Percentiles rank a stretch among this genome's conserved stretches.
Conservation (phyloP, 2,113 vertebrate genomes). For the Syngnathoides biaculeatus region DNA sequence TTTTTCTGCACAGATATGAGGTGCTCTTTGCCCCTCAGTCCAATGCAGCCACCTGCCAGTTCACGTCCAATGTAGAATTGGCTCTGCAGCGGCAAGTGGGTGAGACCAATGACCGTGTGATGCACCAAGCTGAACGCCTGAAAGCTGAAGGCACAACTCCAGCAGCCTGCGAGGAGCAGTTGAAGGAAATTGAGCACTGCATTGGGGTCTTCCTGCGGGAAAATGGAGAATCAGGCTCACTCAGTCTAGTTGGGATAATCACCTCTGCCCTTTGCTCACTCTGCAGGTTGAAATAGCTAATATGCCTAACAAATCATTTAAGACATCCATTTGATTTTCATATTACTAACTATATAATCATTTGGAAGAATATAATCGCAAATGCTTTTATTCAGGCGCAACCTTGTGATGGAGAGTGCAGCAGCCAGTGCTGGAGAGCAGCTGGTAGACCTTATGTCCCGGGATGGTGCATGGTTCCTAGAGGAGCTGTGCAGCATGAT, state of each 20-base stretch:
- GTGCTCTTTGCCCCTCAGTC: constrained; percentile 87
- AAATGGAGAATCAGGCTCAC: constrained; percentile 86
- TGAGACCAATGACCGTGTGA: constrained; percentile 82
- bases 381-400: constrained; percentile 71
- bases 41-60: constrained; percentile 79
- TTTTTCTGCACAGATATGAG: constrained; percentile 79
- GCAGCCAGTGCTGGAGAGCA: constrained; percentile 93
- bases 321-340: not conserved
- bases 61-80: constrained; percentile 86
- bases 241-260: constrained; percentile 89
- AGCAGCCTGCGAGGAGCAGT: constrained; percentile 87
- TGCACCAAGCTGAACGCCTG: constrained; percentile 87
- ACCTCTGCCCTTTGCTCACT: constrained; percentile 89
- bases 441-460: constrained; percentile 88
- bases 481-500: constrained; percentile 98
- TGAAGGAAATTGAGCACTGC: constrained; percentile 96
- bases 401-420: constrained; percentile 95
- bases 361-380: too few species aligned
- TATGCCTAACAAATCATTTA: not conserved
- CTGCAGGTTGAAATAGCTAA: constrained; percentile 75
- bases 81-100: constrained; percentile 86
- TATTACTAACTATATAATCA: too few species aligned
- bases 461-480: constrained; percentile 95
- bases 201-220: constrained; percentile 90
- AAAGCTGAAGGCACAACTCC: constrained; percentile 89